phyloP scores from a whole-genome alignment of 2,888 invertebrate species.

The Drosophila lacicola region DNA sequence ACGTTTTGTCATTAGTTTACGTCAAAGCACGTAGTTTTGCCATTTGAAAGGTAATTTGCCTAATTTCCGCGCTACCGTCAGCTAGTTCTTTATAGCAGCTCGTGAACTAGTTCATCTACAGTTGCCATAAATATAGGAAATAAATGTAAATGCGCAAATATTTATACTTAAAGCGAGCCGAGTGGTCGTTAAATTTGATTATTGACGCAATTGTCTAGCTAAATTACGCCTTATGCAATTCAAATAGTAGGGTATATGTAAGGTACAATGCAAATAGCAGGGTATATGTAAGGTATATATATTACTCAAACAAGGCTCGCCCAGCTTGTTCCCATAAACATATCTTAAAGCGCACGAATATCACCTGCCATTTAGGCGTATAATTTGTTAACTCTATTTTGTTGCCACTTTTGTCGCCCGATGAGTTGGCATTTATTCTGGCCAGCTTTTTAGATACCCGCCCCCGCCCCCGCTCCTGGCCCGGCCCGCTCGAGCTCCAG shows the following conservation, averaged over 20 bases:
- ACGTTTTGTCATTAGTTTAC: background rate
- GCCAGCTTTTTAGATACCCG: conserved; percentile 18
- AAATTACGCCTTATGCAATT: conserved; percentile 9
- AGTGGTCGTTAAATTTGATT: conserved; percentile 17
- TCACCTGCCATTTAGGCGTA: conserved; percentile 60
- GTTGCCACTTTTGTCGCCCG: conserved; percentile 14
- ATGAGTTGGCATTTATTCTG: conserved; percentile 60
- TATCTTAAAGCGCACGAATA: conserved; percentile 13
- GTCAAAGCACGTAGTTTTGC: conserved; percentile 14
- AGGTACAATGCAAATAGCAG: background rate
- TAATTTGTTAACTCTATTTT: conserved; percentile 61
- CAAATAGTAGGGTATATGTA: too few species aligned
- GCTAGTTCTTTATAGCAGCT: background rate
- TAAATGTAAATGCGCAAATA: conserved; percentile 10
- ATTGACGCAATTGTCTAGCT: conserved; percentile 12
- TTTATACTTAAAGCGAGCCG: conserved; percentile 4
- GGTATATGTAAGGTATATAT: background rate
- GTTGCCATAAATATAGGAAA: background rate
- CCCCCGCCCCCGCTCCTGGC: background rate
- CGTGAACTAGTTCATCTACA: background rate
- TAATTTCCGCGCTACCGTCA: background rate
- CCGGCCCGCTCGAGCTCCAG: background rate
- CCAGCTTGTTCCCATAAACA: background rate
- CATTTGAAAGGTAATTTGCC: conserved; percentile 10
- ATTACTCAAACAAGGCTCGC: background rate